Evolutionary conservation across 2,113 vertebrate species (phyloP), one percentile per base, ranked within the genome.

Genomic region (Leuciscus idus): DNA sequence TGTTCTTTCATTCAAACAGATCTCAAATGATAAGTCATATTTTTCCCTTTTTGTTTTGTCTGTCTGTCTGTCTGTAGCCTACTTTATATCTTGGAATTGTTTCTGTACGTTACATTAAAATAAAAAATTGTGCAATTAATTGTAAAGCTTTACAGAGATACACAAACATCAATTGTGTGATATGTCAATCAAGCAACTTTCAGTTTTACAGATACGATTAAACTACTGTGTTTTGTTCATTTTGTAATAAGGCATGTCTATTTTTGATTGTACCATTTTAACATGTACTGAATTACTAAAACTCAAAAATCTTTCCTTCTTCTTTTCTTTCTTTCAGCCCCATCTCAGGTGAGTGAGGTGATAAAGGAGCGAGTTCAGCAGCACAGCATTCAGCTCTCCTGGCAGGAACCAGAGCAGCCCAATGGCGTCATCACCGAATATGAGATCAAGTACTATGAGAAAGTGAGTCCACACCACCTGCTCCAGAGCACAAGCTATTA

Each of bases 401-500:
- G 98, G 98, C 97, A 98, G 95, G 97, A 99, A 88, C 98, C 98
- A 0, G 97, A 98, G 84, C 97, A 99, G 91, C 97, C 98, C 95
- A 99, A 99, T 82, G 98, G 98, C 88, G 97, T 99, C 96, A 99
- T 99, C 96, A 99, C 97, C 0, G 98, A 99, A 92, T 99, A 99
- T 86, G 98, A 99, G 93, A 98, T 99, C 95, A 99, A 99, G 94
- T 99, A 99, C 94, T 99, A 99, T 57, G 97, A 99, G 93, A 99
- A 99, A 93, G 98, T 99, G 95, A 96, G 97, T 94, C n/a, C 13
- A 91, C 87, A 46, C 76, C 33, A 57, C 75, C 79, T n/a, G 30
- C 68, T 62, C 36, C 50, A 39, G 26, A 6, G 4, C 74, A n/a
- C 36, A 11, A 50, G 84, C n/a, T 50, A 73, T 79, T 66, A 77